A percentile compares a stretch with the other conserved stretches of the same genome.
These are phyloP conservation scores for Anguilla pacifica DNA, from an alignment of 2,797 vertebrate genomes.

Conservation along the genomic window DNA sequence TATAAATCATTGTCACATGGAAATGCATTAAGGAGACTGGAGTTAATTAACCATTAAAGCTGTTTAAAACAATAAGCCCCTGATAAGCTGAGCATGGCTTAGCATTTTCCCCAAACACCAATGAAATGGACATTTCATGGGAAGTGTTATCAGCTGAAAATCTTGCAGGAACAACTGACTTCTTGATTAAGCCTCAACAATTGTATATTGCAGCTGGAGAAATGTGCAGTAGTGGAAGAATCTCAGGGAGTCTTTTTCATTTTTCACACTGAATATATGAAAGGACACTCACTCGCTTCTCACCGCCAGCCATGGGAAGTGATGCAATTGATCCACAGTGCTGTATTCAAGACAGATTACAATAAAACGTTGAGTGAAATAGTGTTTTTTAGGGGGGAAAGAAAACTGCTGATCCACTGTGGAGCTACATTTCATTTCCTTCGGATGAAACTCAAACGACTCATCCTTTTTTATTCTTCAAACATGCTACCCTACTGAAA, in stretches of 20 bases:
- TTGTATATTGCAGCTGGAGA: too few relatives aligned
- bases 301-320: not conserved
- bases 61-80: not conserved
- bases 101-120: not conserved
- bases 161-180: slow-evolving; percentile 13
- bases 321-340: not conserved
- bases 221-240: too few relatives aligned
- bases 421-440: too few relatives aligned
- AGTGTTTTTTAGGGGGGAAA: too few relatives aligned
- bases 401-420: too few relatives aligned
- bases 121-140: too few relatives aligned
- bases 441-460: too few relatives aligned
- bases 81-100: not conserved
- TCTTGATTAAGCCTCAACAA: too few relatives aligned
- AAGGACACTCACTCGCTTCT: slow-evolving; percentile 13
- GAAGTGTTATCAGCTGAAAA: not conserved
- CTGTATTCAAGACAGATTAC: not conserved
- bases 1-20: not conserved
- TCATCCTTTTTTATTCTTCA: not conserved
- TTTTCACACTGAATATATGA: slow-evolving; percentile 36
- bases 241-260: too few relatives aligned
- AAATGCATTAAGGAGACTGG: not conserved
- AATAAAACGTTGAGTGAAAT: too few relatives aligned
- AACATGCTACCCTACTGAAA: not conserved
- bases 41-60: not conserved